These are phyloP conservation scores for Pemphredon lugubris DNA, from an alignment of 2,888 invertebrate genomes.

Conservation along the genomic window DNA sequence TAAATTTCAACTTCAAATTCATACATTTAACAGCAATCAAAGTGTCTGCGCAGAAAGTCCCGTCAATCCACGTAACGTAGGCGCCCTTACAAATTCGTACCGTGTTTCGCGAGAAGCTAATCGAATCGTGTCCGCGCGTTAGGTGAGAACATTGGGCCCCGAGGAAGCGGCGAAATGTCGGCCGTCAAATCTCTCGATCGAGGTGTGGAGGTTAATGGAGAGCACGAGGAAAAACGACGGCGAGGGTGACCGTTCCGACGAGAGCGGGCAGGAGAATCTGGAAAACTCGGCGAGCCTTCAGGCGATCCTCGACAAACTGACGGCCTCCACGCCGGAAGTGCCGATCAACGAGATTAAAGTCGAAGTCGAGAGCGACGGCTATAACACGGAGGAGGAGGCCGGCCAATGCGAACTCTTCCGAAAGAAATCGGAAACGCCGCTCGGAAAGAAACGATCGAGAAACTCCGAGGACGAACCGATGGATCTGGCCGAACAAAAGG, in stretches of 20 bases:
- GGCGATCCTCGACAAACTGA: slow-evolving; percentile 63
- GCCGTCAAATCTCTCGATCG: slow-evolving; percentile 70
- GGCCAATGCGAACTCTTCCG: slow-evolving; percentile 25
- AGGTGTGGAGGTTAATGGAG: slow-evolving; percentile 71
- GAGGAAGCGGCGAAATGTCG: slow-evolving; percentile 67
- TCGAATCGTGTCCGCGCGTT: not conserved
- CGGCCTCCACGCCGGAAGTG: slow-evolving; percentile 41
- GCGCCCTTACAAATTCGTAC: too few relatives aligned
- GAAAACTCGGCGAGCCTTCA: slow-evolving; percentile 54
- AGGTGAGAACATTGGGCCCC: slow-evolving; percentile 58
- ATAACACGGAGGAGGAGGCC: slow-evolving; percentile 47
- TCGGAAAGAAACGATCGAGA: slow-evolving; percentile 24
- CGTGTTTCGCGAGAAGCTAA: too few relatives aligned
- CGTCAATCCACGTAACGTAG: too few relatives aligned
- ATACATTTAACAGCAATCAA: too few relatives aligned
- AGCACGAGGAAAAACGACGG: slow-evolving; percentile 58
- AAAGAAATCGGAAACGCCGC: not conserved
- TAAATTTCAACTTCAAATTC: too few relatives aligned
- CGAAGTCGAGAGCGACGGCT: slow-evolving; percentile 56
- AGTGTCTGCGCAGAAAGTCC: too few relatives aligned
- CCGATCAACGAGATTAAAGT: slow-evolving; percentile 60
- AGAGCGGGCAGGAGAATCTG: slow-evolving; percentile 60
- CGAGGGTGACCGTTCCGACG: slow-evolving; percentile 67
- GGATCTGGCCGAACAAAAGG: slow-evolving; percentile 54
- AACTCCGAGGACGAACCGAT: slow-evolving; percentile 45